A percentile compares a stretch with the other conserved stretches of the same genome.
These are phyloP conservation scores for Chrysogorgia sp. DNA, from an alignment of 92 coral and sea anemone species.

Conservation along the genomic window DNA sequence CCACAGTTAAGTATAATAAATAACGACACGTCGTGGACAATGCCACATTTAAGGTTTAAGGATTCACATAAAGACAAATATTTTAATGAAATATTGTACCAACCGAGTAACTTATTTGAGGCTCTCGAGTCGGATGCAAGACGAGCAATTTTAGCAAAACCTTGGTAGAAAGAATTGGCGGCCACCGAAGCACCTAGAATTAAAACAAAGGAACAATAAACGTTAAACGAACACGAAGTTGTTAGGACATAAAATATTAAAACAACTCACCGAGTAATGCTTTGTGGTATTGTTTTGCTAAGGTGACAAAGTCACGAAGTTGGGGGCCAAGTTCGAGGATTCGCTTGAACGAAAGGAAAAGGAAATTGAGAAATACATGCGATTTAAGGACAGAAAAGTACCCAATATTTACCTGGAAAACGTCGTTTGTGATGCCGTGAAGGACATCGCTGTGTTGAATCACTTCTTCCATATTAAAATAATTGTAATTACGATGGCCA, in stretches of 20 bases:
- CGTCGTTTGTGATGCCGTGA: conserved; percentile 26
- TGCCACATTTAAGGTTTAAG: conserved; percentile 9
- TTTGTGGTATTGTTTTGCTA: conserved; percentile 83
- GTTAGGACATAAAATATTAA: not conserved
- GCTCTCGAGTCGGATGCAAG: conserved; percentile 76
- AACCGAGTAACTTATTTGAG: conserved; percentile 75
- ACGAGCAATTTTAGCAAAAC: conserved; percentile 83
- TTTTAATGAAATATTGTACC: not conserved
- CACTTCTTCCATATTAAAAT: conserved; percentile 22
- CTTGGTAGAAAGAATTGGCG: conserved; percentile 69
- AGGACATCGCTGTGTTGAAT: conserved; percentile 31
- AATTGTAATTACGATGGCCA: not conserved
- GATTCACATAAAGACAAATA: not conserved
- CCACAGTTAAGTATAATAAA: not conserved
- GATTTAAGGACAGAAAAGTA: not conserved
- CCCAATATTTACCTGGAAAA: conserved; percentile 30
- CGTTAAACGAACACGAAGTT: not conserved
- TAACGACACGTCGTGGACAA: not conserved
- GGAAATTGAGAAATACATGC: conserved; percentile 1
- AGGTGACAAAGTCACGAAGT: conserved; percentile 74
- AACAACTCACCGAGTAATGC: conserved; percentile 85
- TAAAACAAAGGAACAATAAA: not conserved
- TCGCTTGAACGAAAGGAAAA: conserved; percentile 60
- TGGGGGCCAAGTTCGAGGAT: conserved; percentile 80
- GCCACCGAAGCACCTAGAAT: conserved; percentile 43